Evolutionary conservation across 2,113 vertebrate species (phyloP).

Genomic region (Colinus virginianus): DNA sequence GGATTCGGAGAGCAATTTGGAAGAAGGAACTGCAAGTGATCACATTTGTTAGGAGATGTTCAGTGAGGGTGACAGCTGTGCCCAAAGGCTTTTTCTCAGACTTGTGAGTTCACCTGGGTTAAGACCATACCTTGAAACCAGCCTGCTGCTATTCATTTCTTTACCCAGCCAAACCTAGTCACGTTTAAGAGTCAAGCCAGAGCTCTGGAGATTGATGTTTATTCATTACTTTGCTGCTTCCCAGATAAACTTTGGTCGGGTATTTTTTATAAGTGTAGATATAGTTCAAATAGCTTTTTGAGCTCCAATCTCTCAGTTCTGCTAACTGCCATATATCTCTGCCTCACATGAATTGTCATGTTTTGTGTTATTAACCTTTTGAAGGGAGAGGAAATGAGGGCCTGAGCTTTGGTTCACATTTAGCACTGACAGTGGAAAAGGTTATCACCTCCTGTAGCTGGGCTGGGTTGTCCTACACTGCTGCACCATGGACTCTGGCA

Average conservation of each 20-base stretch:
- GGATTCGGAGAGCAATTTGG: not conserved
- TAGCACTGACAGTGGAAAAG: not conserved
- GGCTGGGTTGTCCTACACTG: not conserved
- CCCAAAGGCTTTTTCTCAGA: not conserved
- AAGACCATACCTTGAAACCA: not conserved
- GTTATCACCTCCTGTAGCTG: not conserved
- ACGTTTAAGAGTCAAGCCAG: not conserved
- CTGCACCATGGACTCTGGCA: not conserved
- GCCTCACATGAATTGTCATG: not conserved
- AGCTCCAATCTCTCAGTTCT: not conserved
- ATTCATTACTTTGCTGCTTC: conserved; percentile 37
- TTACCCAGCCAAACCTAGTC: not conserved
- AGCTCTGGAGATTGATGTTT: conserved; percentile 12
- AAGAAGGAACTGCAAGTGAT: not conserved
- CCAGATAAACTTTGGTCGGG: not conserved
- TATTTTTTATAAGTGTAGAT: not conserved
- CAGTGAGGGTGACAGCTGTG: not conserved
- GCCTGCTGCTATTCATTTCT: not conserved
- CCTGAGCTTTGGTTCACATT: not conserved
- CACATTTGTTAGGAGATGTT: not conserved
- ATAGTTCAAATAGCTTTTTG: not conserved
- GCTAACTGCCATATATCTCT: not conserved
- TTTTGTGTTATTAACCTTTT: conserved; percentile 28
- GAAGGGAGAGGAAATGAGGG: not conserved
- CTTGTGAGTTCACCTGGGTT: not conserved